Conservation (phyloP, 2,113 vertebrate species). For the Limnothrissa miodon region DNA sequence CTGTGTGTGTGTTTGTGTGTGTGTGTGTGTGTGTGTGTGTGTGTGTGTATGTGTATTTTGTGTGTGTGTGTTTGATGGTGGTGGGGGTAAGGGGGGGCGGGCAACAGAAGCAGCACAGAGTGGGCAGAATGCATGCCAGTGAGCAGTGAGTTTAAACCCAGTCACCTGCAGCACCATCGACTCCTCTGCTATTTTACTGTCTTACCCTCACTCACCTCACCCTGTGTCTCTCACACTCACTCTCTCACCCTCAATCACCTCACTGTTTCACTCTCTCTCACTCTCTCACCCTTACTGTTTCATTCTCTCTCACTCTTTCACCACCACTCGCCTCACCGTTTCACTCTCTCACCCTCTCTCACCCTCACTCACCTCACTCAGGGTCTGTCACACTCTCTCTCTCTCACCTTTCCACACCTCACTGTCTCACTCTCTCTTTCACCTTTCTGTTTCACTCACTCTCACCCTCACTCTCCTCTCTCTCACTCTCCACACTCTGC, state of each 20-base stretch:
- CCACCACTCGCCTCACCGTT: too few species aligned
- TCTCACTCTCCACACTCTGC: too few species aligned
- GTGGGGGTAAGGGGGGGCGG: too few species aligned
- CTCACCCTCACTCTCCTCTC: not conserved
- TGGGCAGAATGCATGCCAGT: not conserved
- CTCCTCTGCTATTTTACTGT: not conserved
- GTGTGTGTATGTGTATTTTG: not conserved
- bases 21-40: not conserved
- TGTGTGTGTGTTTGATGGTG: not conserved
- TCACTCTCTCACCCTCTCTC: too few species aligned
- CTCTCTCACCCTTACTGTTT: not conserved
- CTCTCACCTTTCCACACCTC: too few species aligned
- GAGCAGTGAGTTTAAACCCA: constrained; percentile 10
- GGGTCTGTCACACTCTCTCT: too few species aligned
- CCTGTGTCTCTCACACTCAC: not conserved
- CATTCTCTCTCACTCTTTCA: too few species aligned
- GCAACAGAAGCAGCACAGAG: not conserved
- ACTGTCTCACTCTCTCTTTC: too few species aligned
- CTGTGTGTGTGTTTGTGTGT: not conserved
- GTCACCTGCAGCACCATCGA: not conserved
- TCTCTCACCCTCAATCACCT: not conserved
- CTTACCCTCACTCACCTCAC: not conserved
- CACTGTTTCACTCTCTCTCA: too few species aligned
- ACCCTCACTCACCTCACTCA: too few species aligned
- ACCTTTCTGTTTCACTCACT: too few species aligned